These are phyloP conservation scores for Idaea biselata DNA, from an alignment of 2,888 invertebrate genomes.

Conservation along the genomic window DNA sequence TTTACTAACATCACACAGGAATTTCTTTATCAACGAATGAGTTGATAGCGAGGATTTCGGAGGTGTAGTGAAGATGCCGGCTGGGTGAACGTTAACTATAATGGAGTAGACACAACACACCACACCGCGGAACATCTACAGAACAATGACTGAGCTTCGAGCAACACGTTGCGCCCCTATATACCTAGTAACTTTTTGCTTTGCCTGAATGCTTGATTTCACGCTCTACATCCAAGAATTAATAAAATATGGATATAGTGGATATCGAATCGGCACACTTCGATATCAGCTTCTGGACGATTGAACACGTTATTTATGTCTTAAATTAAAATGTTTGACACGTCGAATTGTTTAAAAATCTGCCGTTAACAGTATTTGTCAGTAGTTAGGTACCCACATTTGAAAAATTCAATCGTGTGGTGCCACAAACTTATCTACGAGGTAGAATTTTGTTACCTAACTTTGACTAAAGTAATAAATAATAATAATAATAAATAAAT, in stretches of 20 bases:
- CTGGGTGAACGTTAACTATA: background rate
- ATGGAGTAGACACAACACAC: conserved; percentile 47
- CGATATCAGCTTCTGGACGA: conserved; percentile 38
- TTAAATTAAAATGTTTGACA: conserved; percentile 45
- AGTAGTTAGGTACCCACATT: too few relatives aligned
- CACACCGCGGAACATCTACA: conserved; percentile 30
- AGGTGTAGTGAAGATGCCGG: conserved; percentile 20
- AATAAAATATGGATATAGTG: conserved; percentile 62
- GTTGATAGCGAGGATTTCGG: conserved; percentile 36
- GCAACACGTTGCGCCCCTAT: conserved; percentile 64
- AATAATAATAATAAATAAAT: too few relatives aligned
- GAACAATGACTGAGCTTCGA: conserved; percentile 48
- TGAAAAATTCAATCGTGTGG: too few relatives aligned
- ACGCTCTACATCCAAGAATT: conserved; percentile 75
- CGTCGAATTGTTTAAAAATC: background rate
- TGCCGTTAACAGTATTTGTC: background rate
- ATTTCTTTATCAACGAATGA: conserved; percentile 47
- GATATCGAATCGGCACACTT: conserved; percentile 42
- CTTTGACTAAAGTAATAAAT: too few relatives aligned
- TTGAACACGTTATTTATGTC: conserved; percentile 31
- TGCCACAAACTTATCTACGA: too few relatives aligned
- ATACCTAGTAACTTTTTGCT: conserved; percentile 69
- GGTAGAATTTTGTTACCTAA: too few relatives aligned
- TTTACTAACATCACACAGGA: conserved; percentile 75
- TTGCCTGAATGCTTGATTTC: conserved; percentile 71